phyloP scores from a whole-genome alignment of 1,140 invertebrate genomes.

The Drosophila repleta region DNA sequence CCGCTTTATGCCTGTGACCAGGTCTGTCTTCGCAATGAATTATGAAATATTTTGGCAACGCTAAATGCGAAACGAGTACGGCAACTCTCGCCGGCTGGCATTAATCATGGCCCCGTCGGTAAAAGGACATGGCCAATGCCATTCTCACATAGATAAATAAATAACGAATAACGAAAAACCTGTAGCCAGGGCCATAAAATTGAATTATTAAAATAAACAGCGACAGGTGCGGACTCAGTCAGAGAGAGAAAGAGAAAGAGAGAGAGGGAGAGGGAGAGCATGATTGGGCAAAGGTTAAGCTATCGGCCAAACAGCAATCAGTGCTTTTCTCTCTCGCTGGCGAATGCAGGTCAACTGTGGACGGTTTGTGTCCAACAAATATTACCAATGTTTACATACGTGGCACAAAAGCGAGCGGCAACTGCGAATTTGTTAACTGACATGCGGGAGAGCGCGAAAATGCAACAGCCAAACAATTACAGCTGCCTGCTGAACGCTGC shows the following conservation, averaged over 20 bases:
- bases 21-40: conserved; percentile 56
- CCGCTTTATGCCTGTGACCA: conserved; percentile 59
- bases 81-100: conserved; percentile 41
- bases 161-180: conserved; percentile 46
- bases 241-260: conserved; percentile 17
- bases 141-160: conserved; percentile 54
- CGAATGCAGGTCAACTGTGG: conserved; percentile 64
- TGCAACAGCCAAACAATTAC: conserved; percentile 75
- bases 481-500: conserved; percentile 62
- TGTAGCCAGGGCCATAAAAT: conserved; percentile 65
- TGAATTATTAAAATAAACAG: conserved; percentile 67
- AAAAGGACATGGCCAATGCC: conserved; percentile 56
- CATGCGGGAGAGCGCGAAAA: conserved; percentile 37
- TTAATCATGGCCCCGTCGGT: conserved; percentile 61
- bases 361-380: conserved; percentile 27
- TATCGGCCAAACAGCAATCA: conserved; percentile 47
- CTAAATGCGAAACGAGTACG: conserved; percentile 32
- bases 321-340: conserved; percentile 28
- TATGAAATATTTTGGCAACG: conserved; percentile 73
- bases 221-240: conserved; percentile 55
- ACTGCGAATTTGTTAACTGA: conserved; percentile 30
- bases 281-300: conserved; percentile 2
- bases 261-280: conserved; percentile 5
- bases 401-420: conserved; percentile 29
- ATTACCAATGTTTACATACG: conserved; percentile 24